Base-by-base conservation (phyloP, 2,113 vertebrate species). In the Mystacornis crossleyi region DNA sequence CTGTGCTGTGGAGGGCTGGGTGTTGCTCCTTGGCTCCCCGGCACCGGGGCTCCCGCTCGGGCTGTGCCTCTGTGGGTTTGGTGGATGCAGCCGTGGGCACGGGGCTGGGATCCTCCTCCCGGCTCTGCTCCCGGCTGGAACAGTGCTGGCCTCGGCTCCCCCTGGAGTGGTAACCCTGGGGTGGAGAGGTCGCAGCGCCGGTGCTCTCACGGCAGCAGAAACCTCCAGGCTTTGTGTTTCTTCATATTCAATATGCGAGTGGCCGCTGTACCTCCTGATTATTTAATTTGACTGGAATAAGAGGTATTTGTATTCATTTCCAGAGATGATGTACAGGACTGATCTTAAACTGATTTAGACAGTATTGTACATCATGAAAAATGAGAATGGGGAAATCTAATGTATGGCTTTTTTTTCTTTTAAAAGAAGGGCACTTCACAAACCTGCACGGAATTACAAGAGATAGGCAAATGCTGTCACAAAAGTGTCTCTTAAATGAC, bases 251-350 rank as follows among this genome's bases (percentile, higher is more conserved):
- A 87, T 89, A 91, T 83, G 89, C 3, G 0, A 84, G 62, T 82
- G 80, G 81, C 66, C 72, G 15, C 72, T 58, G 48, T 89, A 92
- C 79, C 86, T 90, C 86, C 70, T 87, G 94, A 92, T 86, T 96
- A 93, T 97, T 97, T 96, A 89, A 96, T 97, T 93, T 92, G 81
- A 90, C 90, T 84, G 50, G 92, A 95, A 96, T 90, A 94, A 96
- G 91, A 93, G 77, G 74, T 85, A 95, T 97, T 97, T 96, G 91
- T 96, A 96, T 96, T 97, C 90, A 91, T 97, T 97, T 94, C 70
- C 87, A 96, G 94, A 79, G 78, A 94, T 94, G 95, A 95, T 96
- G 81, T 82, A 95, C 81, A 93, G 83, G 84, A 53, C 80, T 89
- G 90, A 97, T 94, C 89, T 95, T 92, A 97, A 97, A 95, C 93